phyloP scores from a whole-genome alignment of 2,797 vertebrate species.

The Sebastes taczanowskii region DNA sequence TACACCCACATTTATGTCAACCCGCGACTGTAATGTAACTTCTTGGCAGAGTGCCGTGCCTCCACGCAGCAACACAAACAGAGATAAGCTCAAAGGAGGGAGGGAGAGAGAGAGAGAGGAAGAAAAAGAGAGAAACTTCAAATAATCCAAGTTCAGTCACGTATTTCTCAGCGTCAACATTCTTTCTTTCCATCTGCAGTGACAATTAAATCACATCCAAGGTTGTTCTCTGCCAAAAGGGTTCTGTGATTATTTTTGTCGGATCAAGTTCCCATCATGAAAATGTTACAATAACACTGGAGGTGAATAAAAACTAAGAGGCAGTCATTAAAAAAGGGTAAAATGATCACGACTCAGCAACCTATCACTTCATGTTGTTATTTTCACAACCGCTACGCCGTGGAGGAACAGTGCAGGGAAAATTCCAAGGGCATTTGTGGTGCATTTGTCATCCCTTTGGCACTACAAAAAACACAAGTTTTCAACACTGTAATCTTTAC shows the following conservation, averaged over 20 bases:
- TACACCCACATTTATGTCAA: slow-evolving; percentile 80
- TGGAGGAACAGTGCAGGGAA: slow-evolving; percentile 58
- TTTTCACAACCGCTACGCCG: slow-evolving; percentile 58
- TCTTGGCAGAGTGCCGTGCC: slow-evolving; percentile 70
- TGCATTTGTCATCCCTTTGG: slow-evolving; percentile 72
- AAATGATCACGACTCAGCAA: slow-evolving; percentile 68
- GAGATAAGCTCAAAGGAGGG: slow-evolving; percentile 72
- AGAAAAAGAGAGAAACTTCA: slow-evolving; percentile 59
- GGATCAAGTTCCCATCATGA: slow-evolving; percentile 72
- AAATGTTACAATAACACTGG: slow-evolving; percentile 63
- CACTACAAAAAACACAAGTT: slow-evolving; percentile 58
- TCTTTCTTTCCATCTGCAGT: slow-evolving; percentile 70
- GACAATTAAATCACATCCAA: slow-evolving; percentile 77
- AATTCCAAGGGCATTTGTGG: slow-evolving; percentile 75
- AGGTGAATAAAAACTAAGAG: slow-evolving; percentile 64
- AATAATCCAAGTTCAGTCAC: slow-evolving; percentile 72
- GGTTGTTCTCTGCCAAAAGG: slow-evolving; percentile 71
- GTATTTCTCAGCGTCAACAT: slow-evolving; percentile 71
- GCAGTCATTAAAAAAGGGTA: slow-evolving; percentile 69
- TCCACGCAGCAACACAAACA: slow-evolving; percentile 74
- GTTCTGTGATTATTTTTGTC: slow-evolving; percentile 70
- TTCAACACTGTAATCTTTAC: slow-evolving; percentile 66
- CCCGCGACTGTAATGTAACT: slow-evolving; percentile 75
- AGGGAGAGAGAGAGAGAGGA: slow-evolving; percentile 17
- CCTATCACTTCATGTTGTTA: slow-evolving; percentile 70